A percentile compares a stretch with the other conserved stretches of the same genome.
Evolutionary conservation across 2,888 invertebrate genomes (phyloP).

Genomic region (Crematogaster levior): DNA sequence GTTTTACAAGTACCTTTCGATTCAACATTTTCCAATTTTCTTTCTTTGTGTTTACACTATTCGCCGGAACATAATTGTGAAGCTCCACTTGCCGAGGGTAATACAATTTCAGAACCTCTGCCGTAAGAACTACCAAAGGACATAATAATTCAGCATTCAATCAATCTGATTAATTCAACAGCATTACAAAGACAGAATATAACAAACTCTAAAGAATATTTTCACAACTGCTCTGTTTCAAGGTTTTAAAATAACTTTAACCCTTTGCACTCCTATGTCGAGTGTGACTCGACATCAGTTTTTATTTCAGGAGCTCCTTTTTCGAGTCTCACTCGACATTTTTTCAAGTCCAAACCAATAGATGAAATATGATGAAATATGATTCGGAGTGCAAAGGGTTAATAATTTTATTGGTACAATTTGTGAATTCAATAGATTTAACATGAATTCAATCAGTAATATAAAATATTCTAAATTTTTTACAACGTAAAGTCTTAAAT

Average conservation of each 20-base stretch:
- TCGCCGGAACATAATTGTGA: conserved; percentile 91
- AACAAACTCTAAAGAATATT: neutral
- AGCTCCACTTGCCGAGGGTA: conserved; percentile 91
- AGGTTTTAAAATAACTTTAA: neutral
- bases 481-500: neutral
- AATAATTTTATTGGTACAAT: neutral
- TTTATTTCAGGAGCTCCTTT: too few relatives aligned
- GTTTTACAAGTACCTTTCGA: conserved; percentile 89
- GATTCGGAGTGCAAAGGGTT: too few relatives aligned
- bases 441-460: too few relatives aligned
- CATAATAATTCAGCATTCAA: neutral
- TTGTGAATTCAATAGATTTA: too few relatives aligned
- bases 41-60: conserved; percentile 88
- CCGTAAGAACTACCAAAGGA: conserved; percentile 87
- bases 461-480: neutral
- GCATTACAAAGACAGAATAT: neutral
- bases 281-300: too few relatives aligned
- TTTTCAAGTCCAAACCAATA: too few relatives aligned
- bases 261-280: too few relatives aligned
- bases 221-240: neutral
- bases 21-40: conserved; percentile 93
- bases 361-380: too few relatives aligned
- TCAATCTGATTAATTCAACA: neutral
- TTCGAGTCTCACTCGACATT: too few relatives aligned
- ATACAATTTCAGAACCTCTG: conserved; percentile 89